These are phyloP conservation scores for Drosophila rufa DNA, from an alignment of 1,140 invertebrate species.

Conservation along the genomic window DNA sequence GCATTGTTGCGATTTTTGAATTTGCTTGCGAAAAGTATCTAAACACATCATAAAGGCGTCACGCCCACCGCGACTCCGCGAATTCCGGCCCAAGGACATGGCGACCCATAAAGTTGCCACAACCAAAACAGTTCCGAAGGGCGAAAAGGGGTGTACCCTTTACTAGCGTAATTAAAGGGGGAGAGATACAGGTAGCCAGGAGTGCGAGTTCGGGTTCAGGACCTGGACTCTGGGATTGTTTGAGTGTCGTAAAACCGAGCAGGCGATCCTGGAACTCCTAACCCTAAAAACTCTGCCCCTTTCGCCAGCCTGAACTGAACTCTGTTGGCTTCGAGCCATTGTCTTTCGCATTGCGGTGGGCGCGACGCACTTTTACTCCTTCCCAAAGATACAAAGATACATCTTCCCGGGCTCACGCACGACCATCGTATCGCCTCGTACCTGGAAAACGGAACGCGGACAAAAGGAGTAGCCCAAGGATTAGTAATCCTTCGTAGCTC, in stretches of 20 bases:
- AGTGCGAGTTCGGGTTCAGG: constrained; percentile 1
- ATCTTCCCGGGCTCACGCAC: constrained; percentile 28
- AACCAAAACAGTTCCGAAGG: constrained; percentile 63
- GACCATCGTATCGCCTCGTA: constrained; percentile 27
- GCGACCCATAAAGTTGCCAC: constrained; percentile 42
- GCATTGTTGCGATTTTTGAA: constrained; percentile 72
- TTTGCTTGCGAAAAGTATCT: constrained; percentile 82
- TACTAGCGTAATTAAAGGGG: constrained; percentile 81
- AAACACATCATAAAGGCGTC: constrained; percentile 81
- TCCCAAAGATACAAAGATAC: constrained; percentile 17
- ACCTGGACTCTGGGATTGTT: constrained; percentile 8
- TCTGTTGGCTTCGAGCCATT: constrained; percentile 43
- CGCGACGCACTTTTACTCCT: constrained; percentile 81
- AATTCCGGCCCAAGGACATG: constrained; percentile 60
- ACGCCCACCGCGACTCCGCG: constrained; percentile 74
- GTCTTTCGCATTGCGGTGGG: constrained; percentile 69
- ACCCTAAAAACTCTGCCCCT: constrained; percentile 58
- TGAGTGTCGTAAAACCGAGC: constrained; percentile 17
- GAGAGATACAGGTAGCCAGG: constrained; percentile 26
- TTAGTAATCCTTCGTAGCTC: constrained; percentile 29
- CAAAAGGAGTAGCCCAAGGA: constrained; percentile 53
- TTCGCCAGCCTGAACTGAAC: constrained; percentile 34
- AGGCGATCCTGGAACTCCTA: constrained; percentile 35
- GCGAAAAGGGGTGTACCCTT: constrained; percentile 84
- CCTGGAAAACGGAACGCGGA: constrained; percentile 37